phyloP scores from a whole-genome alignment of 2,888 invertebrate genomes.

The Trissoscelio sp. region DNA sequence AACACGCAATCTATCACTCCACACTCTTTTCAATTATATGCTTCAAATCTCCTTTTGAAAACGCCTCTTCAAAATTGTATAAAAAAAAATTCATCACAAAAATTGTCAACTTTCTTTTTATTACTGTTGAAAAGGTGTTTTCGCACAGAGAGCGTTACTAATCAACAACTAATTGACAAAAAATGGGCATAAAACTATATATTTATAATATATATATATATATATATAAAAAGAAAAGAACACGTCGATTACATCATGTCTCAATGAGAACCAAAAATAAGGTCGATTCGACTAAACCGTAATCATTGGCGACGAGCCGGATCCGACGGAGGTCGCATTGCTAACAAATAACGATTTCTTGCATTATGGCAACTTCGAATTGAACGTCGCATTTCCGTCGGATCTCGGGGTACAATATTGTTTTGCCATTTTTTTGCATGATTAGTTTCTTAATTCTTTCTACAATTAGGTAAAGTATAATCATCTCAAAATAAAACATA shows the following conservation, averaged over 20 bases:
- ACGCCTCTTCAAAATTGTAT: conserved; percentile 22
- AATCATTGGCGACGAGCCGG: conserved; percentile 41
- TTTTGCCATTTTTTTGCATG: too few species aligned
- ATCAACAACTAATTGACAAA: not conserved
- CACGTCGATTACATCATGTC: conserved; percentile 32
- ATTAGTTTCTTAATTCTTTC: too few species aligned
- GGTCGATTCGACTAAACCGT: conserved; percentile 58
- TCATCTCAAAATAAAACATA: too few species aligned
- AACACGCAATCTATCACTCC: conserved; percentile 43
- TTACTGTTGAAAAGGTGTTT: not conserved
- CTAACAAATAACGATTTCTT: conserved; percentile 47
- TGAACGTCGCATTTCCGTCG: conserved; percentile 6
- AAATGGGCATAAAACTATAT: not conserved
- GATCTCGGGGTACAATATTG: too few species aligned
- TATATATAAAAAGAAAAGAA: conserved; percentile 28
- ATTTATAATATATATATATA: conserved; percentile 4
- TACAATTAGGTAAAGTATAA: too few species aligned
- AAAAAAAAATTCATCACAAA: conserved; percentile 4
- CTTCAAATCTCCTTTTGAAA: not conserved
- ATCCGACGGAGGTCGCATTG: conserved; percentile 24
- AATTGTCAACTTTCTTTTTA: too few species aligned
- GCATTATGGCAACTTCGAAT: too few species aligned
- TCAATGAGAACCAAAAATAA: conserved; percentile 42
- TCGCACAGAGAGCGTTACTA: not conserved
- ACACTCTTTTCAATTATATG: conserved; percentile 11